phyloP scores from a whole-genome alignment of 2,888 invertebrate species.

The Steromphala cineraria region DNA sequence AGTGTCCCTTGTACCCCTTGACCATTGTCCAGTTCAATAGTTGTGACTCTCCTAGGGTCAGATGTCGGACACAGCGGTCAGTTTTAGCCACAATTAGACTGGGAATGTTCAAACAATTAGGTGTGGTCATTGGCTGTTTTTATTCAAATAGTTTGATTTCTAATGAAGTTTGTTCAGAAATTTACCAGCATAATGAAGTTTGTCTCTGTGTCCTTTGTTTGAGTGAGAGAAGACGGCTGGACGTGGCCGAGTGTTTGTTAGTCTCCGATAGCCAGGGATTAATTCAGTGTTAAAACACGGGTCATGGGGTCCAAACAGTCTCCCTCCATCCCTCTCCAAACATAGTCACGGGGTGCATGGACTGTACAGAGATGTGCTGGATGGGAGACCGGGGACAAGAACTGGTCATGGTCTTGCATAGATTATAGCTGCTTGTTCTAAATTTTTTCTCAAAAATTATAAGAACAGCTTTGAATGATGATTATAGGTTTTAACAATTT shows the following conservation, averaged over 20 bases:
- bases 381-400: too few relatives aligned
- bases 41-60: neutral
- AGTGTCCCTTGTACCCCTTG: neutral
- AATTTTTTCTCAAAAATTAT: too few relatives aligned
- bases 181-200: constrained; percentile 11
- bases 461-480: too few relatives aligned
- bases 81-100: constrained; percentile 11
- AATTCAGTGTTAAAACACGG: constrained; percentile 15
- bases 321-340: neutral
- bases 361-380: too few relatives aligned
- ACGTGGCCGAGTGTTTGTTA: neutral
- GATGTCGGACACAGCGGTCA: neutral
- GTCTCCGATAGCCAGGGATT: neutral
- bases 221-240: neutral
- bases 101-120: constrained; percentile 18
- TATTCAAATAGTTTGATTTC: constrained; percentile 19
- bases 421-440: too few relatives aligned
- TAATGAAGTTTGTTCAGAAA: constrained; percentile 18
- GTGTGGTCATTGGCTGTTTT: constrained; percentile 8
- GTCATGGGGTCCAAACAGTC: neutral
- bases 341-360: neutral
- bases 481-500: too few relatives aligned
- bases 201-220: neutral
- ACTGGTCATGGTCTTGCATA: too few relatives aligned
- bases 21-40: neutral